Evolutionary conservation across 2,113 vertebrate genomes (phyloP), one percentile per base, ranked within the genome.

Genomic region (Thunnus thynnus): DNA sequence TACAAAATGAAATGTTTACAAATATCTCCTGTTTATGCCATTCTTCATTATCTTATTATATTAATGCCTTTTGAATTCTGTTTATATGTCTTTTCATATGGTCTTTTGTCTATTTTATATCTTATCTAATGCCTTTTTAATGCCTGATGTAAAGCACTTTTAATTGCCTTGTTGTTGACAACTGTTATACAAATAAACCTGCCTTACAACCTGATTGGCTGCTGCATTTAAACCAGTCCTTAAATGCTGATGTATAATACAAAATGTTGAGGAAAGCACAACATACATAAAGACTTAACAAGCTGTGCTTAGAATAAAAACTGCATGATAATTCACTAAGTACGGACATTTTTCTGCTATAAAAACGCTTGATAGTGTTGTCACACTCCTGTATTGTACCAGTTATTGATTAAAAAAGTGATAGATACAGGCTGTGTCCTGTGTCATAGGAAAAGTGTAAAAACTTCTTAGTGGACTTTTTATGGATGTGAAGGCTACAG

Each of bases 381-480:
- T 17, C 11, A 25, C n/a, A 6, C 13, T 54, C 0, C 1, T 63
- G 12, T 10, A 4, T 3, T 47, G 10, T 58, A 60, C 6, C 7
- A 51, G 58, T 0, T 1, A 52, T 12, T 46, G 2, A 7, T 25
- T 22, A 22, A 30, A 46, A 66, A 46, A 41, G 1, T 12, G 27
- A 20, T 5, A 5, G 2, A 54, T 11, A 10, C 11, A 48, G 1
- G 3, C 14, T 63, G 1, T 17, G 5, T 67, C 18, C 36, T 41
- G 36, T 10, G 36, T 41, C 36, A 3, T 3, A 8, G 12, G 3
- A 56, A 57, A 74, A 30, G 62, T 44, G 20, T 20, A 2, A 25
- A 58, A 79, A 57, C 14, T 64, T 78, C 60, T 48, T 17, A 22
- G 2, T 12, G 47, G 16, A 14, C 12, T 76, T 51, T 36, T 25